Evolutionary conservation across 1,140 invertebrate genomes (phyloP), one percentile per base, ranked within the genome.

Genomic region (Drosophila athabasca): DNA sequence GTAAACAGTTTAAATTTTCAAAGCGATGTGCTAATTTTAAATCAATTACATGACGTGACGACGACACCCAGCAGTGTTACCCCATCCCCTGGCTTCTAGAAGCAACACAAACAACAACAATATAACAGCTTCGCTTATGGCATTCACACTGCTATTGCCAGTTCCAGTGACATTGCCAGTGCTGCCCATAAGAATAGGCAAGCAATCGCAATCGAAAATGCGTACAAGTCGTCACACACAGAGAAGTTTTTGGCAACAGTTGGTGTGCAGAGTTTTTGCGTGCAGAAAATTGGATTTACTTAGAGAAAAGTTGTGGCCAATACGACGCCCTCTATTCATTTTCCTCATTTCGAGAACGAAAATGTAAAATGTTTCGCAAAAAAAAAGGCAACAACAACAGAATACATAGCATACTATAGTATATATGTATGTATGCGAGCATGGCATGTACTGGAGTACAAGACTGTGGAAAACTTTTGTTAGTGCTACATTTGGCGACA

Each of bases 1-100:
- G 81, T 85, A 87, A 85, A 85, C 81, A 85, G 84, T 85, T 87
- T 78, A 78, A 81, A 85, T 87, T 85, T 82, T 76, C 71, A 81
- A 75, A 78, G 81, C 77, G 74, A 82, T 85, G 82, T 85, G 81
- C 81, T 85, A 85, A 85, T 87, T 85, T 87, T 81, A 85, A 85
- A 85, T 85, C 81, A 85, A 85, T 85, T 85, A 85, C 78, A 87
- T 57, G 74, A 87, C 81, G 74, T 87, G 81, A 77, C 72, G 62
- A 43, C 82, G 77, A 62, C 82, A 77, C 77, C 35, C 35, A 39
- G 4, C 35, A 39, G 35, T 39, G 11, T 39, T 81, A 77, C 41
- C 55, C 11, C 29, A 15, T 8, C 13, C 24, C 9, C 6, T 19
- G 17, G 19, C 41, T 6, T 9, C 29, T 29, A 43, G 35, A 44